These are phyloP conservation scores for Parasteatoda tepidariorum DNA, from an alignment of 1,140 invertebrate genomes.

Conservation along the genomic window DNA sequence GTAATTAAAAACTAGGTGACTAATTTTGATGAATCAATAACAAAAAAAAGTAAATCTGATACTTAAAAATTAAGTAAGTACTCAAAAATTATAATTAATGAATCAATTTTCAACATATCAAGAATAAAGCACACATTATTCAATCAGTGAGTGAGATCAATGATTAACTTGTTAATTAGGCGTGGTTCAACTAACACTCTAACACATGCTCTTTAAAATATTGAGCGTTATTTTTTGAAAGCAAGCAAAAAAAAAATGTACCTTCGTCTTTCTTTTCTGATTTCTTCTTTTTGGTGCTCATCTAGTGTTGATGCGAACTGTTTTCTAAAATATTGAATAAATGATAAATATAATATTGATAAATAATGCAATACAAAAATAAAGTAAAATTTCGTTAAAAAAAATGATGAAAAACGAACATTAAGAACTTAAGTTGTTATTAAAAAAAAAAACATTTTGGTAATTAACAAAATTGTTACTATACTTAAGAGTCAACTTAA, in stretches of 20 bases:
- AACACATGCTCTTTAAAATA: too few species aligned
- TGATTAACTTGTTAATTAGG: too few species aligned
- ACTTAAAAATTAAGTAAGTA: too few species aligned
- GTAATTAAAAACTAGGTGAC: too few species aligned
- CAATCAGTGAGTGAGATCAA: too few species aligned
- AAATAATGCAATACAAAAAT: background rate
- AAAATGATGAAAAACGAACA: background rate
- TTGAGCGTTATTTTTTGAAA: too few species aligned
- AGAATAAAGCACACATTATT: too few species aligned
- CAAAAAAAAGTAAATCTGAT: too few species aligned
- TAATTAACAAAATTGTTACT: background rate
- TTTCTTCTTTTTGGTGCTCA: constrained; percentile 93
- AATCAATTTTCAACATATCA: too few species aligned
- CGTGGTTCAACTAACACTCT: too few species aligned
- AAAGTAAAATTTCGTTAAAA: background rate
- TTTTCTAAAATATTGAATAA: constrained; percentile 67
- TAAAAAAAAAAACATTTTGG: background rate
- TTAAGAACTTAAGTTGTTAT: background rate
- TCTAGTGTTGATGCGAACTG: constrained; percentile 89
- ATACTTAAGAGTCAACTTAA: background rate
- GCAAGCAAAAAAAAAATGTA: constrained; percentile 4
- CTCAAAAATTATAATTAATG: too few species aligned
- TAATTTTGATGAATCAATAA: too few species aligned
- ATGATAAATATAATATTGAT: background rate
- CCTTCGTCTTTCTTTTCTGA: constrained; percentile 92